These are phyloP conservation scores for Chaenocephalus aceratus DNA, from an alignment of 2,113 vertebrate genomes.

Conservation along the genomic window DNA sequence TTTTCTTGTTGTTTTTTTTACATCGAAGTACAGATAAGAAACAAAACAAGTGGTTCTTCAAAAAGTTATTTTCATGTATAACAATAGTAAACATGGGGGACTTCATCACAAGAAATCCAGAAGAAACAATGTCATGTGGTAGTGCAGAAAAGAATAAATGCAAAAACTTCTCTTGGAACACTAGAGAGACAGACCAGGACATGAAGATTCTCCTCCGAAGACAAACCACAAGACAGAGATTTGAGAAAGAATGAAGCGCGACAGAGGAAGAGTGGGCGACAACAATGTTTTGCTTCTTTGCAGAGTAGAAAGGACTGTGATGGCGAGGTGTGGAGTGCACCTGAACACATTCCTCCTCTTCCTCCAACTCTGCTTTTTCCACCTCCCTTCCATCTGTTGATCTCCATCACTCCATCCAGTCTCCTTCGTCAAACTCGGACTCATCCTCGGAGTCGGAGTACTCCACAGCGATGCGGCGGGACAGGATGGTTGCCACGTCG, in stretches of 20 bases:
- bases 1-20: constrained; percentile 41
- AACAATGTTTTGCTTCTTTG: constrained; percentile 36
- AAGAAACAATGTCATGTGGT: constrained; percentile 75
- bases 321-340: constrained; percentile 37
- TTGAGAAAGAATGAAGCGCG: constrained; percentile 19
- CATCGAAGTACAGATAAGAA: constrained; percentile 58
- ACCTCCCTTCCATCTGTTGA: not conserved
- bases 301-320: constrained; percentile 35
- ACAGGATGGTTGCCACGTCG: constrained; percentile 97
- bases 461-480: constrained; percentile 96
- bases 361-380: not conserved
- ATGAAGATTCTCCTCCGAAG: constrained; percentile 48
- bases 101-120: constrained; percentile 60
- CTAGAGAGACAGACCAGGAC: constrained; percentile 65
- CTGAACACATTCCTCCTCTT: constrained; percentile 42
- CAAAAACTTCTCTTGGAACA: constrained; percentile 80
- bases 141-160: constrained; percentile 83
- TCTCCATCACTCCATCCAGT: constrained; percentile 93
- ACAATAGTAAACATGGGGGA: constrained; percentile 69
- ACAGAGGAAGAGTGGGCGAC: constrained; percentile 45
- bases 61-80: constrained; percentile 66
- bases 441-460: constrained; percentile 99
- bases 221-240: constrained; percentile 57
- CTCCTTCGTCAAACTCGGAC: constrained; percentile 98
- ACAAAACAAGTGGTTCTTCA: constrained; percentile 61